phyloP scores from a whole-genome alignment of 2,888 invertebrate species.

The Lasius platythorax region DNA sequence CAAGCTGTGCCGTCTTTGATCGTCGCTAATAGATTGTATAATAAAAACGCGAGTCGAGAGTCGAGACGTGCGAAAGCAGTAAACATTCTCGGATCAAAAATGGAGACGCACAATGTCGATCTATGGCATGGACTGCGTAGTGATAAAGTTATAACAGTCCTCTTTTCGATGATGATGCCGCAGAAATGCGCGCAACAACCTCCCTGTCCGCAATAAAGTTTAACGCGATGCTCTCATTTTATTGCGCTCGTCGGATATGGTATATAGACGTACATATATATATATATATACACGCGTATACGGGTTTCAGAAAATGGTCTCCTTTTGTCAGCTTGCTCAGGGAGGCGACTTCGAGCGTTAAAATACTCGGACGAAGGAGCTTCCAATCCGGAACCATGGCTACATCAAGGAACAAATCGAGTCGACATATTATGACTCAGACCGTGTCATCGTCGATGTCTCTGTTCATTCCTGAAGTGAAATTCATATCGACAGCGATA shows the following conservation, averaged over 20 bases:
- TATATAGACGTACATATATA: background rate
- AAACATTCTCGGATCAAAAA: slow-evolving; percentile 52
- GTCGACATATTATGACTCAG: slow-evolving; percentile 12
- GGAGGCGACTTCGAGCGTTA: slow-evolving; percentile 36
- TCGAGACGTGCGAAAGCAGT: slow-evolving; percentile 8
- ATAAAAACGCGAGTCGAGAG: slow-evolving; percentile 28
- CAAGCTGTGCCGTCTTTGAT: background rate
- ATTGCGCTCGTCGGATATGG: slow-evolving; percentile 65
- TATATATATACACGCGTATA: slow-evolving; percentile 8
- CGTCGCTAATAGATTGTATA: slow-evolving; percentile 29
- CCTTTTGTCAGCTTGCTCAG: slow-evolving; percentile 42
- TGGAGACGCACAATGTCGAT: slow-evolving; percentile 43
- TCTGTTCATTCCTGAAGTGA: background rate
- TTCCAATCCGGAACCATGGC: slow-evolving; percentile 27
- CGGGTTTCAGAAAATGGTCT: slow-evolving; percentile 42
- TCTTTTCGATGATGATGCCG: slow-evolving; percentile 58
- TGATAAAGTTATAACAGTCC: slow-evolving; percentile 74
- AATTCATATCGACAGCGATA: background rate
- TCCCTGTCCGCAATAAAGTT: slow-evolving; percentile 70
- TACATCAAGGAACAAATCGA: slow-evolving; percentile 30
- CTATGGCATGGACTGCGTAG: slow-evolving; percentile 40
- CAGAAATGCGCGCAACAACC: slow-evolving; percentile 67
- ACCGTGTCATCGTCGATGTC: background rate
- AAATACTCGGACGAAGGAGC: slow-evolving; percentile 39
- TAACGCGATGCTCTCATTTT: slow-evolving; percentile 69